Base-by-base conservation (phyloP, 2,113 vertebrate genomes). In the Planiliza haematocheilus region DNA sequence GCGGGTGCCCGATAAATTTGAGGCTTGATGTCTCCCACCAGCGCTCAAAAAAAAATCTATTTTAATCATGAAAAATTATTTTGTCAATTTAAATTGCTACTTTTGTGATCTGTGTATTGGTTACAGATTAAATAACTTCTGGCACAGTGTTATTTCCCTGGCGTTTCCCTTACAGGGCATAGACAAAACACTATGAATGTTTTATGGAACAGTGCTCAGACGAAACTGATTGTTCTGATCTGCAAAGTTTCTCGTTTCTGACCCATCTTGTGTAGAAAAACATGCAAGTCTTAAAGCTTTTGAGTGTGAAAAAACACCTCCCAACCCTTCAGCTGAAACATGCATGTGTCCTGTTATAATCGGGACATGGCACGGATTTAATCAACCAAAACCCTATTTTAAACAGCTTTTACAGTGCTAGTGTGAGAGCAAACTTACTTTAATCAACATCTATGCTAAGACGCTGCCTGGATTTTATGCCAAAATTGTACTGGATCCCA, bases 31-130 rank as follows among this genome's bases (percentile, higher is more conserved):
- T 73, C 21, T 21, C 43, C 45, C 5, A 57, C 30, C n/a, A 53
- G 43, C 38, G 34, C 18, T 30, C 24, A 30, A 36, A 16, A 38
- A 49, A 63, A 79, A 64, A 79, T 60, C 38, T n/a, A 63, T 79
- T 81, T 81, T 37, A 70, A 66, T 61, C 13, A 66, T 50, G 10
- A 67, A 59, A 71, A 70, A 61, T 55, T 14, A 53, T 53, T 71
- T 56, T 39, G 34, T 62, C 60, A 62, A 70, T 76, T 79, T 1
- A 65, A 74, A 74, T 56, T 76, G 34, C 49, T 20, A 18, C 51
- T 62, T 70, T 18, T 16, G 0, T 73, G 18, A 77, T 70, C 24
- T 60, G 11, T 70, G 39, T 70, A 74, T 81, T 50, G 38, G 79
- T 64, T 64, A 16, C 30, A 61, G 10, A 30, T 30, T 5, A 67